Base-by-base conservation (phyloP, 1,140 invertebrate species). In the Drosophila kikkawai region DNA sequence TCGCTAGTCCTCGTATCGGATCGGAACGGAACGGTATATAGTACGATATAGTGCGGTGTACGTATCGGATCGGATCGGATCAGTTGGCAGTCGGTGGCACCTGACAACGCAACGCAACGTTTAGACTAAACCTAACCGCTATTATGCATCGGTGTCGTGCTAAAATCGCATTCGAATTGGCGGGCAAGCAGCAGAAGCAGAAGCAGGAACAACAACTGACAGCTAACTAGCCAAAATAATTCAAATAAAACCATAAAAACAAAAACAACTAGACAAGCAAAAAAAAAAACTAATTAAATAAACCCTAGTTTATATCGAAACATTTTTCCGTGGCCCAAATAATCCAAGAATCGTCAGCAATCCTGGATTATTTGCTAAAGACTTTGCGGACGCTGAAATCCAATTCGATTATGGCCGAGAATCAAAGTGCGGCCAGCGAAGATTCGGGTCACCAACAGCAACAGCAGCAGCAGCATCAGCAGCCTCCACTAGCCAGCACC, bases 391-490 rank as follows among this genome's bases (percentile, higher is more conserved):
- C 91, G 73, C 84, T 92, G 70, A 92, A 92, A 90, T 91, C 82
- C 66, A 91, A 82, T 85, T 84, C 91, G 91, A 92, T 92, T 92
- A 92, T 92, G 91, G 91, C 91, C 88, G 91, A 92, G 91, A 92
- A 92, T 91, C 91, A 92, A 91, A 92, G 83, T 66, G 91, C 91
- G 65, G 91, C 85, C 74, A 92, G 87, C 77, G 91, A 92, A 86
- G 91, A 92, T 91, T 92, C 91, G 75, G 88, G 88, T 82, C 91
- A 92, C 51, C 85, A 90, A 85, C 77, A 85, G 41, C 79, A 91
- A 39, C 79, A 90, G 19, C 84, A 92, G 12, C 83, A 88, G n/a
- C 91, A 91, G 8, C 79, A 86, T 0, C 82, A 91, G 11, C 78
- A 79, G 17, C 79, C 75, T 36, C 64, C 68, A 42, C 75, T 39